Percentiles rank a stretch among this genome's conserved stretches.
phyloP scores from a whole-genome alignment of 2,113 vertebrate genomes.

The Chaetorhynchus papuensis region DNA sequence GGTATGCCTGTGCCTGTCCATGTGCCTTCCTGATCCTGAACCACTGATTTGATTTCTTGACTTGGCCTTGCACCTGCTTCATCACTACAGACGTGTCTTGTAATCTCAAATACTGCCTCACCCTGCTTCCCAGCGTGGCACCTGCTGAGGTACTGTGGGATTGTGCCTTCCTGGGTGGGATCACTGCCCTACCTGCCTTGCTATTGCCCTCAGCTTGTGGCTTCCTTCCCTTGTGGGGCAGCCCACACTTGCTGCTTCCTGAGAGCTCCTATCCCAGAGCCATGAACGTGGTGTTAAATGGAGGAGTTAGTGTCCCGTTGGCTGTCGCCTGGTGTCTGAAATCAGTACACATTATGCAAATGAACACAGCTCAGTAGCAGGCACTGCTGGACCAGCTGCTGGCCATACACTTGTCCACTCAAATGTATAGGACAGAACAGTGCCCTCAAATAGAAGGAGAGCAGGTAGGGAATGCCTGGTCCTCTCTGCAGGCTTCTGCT shows the following conservation, averaged over 20 bases:
- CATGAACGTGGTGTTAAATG: fast-evolving
- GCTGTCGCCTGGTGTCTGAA: neutral
- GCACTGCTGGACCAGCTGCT: neutral
- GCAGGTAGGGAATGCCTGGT: neutral
- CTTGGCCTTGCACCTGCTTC: neutral
- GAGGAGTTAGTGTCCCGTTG: neutral
- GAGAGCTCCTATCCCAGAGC: neutral
- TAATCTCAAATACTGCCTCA: neutral
- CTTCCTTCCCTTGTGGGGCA: neutral
- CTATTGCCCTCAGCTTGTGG: neutral
- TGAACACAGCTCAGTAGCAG: neutral
- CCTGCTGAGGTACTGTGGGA: neutral
- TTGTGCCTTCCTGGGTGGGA: neutral
- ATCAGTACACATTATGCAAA: neutral
- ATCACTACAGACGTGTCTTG: neutral
- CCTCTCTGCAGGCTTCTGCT: neutral
- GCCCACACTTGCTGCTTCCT: neutral
- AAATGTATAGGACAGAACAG: neutral
- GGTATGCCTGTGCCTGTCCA: neutral
- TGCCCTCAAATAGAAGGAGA: neutral
- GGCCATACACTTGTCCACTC: neutral
- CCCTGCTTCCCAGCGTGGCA: neutral
- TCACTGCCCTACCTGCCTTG: neutral
- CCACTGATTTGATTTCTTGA: neutral
- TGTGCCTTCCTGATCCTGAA: neutral